Evolutionary conservation across 1,140 invertebrate species (phyloP).

Genomic region (Heliconius congener): DNA sequence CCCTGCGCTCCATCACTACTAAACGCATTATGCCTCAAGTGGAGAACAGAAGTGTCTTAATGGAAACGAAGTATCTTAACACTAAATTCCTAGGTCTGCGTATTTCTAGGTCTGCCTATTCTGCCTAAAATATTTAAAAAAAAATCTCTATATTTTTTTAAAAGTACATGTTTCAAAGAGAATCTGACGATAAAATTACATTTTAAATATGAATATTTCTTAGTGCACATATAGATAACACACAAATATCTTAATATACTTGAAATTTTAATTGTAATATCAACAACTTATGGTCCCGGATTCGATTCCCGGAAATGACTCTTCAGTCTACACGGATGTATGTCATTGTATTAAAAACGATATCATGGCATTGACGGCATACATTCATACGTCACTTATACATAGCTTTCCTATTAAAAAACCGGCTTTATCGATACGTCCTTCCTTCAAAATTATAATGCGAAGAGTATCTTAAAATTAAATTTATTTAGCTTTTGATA

Average conservation of each 20-base stretch:
- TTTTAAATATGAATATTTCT: too few relatives aligned
- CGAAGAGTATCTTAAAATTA: not conserved
- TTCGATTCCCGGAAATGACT: slow-evolving; percentile 8
- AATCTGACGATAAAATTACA: too few relatives aligned
- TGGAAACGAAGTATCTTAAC: too few relatives aligned
- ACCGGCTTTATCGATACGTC: slow-evolving; percentile 1
- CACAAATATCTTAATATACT: not conserved
- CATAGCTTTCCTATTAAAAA: slow-evolving; percentile 11
- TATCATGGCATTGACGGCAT: not conserved
- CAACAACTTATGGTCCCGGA: not conserved
- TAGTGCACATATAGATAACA: too few relatives aligned
- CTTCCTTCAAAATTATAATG: not conserved
- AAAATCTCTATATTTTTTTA: too few relatives aligned
- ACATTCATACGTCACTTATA: not conserved
- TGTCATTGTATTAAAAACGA: slow-evolving; percentile 6
- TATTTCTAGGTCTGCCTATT: too few relatives aligned
- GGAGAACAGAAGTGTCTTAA: too few relatives aligned
- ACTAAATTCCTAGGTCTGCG: too few relatives aligned
- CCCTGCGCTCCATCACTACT: too few relatives aligned
- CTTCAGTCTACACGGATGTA: slow-evolving; percentile 3
- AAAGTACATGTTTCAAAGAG: too few relatives aligned
- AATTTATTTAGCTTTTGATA: not conserved
- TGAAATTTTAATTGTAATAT: not conserved
- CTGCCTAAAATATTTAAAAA: too few relatives aligned
- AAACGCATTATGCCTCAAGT: too few relatives aligned